A percentile compares a stretch with the other conserved stretches of the same genome.
These are phyloP conservation scores for Willowsia nigromaculata DNA, from an alignment of 2,888 invertebrate genomes.

Conservation along the genomic window DNA sequence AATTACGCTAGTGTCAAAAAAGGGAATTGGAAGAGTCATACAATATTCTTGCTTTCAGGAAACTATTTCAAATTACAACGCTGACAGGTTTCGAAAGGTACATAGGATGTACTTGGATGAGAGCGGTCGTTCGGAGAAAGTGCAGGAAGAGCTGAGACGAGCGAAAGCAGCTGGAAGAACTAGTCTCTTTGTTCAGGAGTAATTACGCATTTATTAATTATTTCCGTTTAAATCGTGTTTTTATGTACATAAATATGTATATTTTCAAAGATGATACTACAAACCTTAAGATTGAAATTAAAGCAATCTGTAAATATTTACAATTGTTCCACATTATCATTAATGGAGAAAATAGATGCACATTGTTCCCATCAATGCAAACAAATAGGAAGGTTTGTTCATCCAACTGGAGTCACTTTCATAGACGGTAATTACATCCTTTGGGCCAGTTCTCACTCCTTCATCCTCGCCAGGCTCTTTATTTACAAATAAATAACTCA, in stretches of 20 bases:
- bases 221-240: not conserved
- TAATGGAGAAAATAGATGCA: not conserved
- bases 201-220: not conserved
- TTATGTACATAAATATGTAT: not conserved
- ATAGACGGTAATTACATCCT: not conserved
- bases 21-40: too few species aligned
- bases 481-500: not conserved
- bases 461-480: constrained; percentile 14
- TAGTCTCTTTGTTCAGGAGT: constrained; percentile 54
- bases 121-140: constrained; percentile 38
- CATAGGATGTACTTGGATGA: constrained; percentile 65
- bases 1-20: not conserved
- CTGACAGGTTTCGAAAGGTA: constrained; percentile 58
- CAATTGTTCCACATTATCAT: not conserved
- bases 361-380: not conserved
- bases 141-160: constrained; percentile 43
- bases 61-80: constrained; percentile 60
- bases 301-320: not conserved
- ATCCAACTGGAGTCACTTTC: not conserved
- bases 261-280: not conserved
- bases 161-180: constrained; percentile 54
- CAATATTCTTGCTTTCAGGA: constrained; percentile 29
- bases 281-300: too few species aligned
- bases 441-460: constrained; percentile 3
- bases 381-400: not conserved